Evolutionary conservation across 1,140 invertebrate species (phyloP).

Genomic region (Eubasilissa regina): DNA sequence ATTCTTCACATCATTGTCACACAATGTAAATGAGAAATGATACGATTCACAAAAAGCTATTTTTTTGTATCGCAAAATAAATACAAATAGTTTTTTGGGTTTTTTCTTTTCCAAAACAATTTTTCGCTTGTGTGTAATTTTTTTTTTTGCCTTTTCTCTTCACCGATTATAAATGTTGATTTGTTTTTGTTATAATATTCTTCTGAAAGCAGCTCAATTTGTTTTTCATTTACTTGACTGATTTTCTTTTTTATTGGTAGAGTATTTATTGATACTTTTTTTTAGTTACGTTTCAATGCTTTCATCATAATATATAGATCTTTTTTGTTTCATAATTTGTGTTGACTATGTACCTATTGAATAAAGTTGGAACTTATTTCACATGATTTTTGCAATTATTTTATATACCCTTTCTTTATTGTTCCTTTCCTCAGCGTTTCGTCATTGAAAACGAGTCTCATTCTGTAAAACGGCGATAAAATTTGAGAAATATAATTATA

Average conservation of each 20-base stretch:
- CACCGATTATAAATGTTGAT: conserved; percentile 2
- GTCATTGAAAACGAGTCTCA: conserved; percentile 17
- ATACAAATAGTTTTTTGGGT: too few relatives aligned
- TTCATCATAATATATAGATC: conserved; percentile 18
- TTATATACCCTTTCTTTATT: conserved; percentile 37
- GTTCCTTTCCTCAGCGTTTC: background rate
- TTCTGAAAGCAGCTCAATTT: conserved; percentile 8
- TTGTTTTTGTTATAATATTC: background rate
- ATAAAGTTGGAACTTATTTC: conserved; percentile 59
- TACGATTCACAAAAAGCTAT: too few relatives aligned
- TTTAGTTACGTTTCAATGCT: conserved; percentile 6
- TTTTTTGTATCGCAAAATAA: too few relatives aligned
- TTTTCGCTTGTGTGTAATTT: too few relatives aligned
- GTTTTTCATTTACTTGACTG: conserved; percentile 5
- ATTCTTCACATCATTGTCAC: too few relatives aligned
- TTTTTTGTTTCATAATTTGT: conserved; percentile 27
- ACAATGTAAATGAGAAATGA: too few relatives aligned
- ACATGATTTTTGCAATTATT: conserved; percentile 60
- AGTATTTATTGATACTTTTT: background rate
- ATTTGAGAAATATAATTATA: conserved; percentile 24
- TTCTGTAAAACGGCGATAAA: conserved; percentile 34
- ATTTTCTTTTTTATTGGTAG: background rate
- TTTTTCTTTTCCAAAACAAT: too few relatives aligned
- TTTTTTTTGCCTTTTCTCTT: background rate
- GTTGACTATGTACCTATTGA: conserved; percentile 45